Percentiles rank a stretch among this genome's conserved stretches.
Conservation (phyloP, 2,113 vertebrate species). For the Mustelus asterias region DNA sequence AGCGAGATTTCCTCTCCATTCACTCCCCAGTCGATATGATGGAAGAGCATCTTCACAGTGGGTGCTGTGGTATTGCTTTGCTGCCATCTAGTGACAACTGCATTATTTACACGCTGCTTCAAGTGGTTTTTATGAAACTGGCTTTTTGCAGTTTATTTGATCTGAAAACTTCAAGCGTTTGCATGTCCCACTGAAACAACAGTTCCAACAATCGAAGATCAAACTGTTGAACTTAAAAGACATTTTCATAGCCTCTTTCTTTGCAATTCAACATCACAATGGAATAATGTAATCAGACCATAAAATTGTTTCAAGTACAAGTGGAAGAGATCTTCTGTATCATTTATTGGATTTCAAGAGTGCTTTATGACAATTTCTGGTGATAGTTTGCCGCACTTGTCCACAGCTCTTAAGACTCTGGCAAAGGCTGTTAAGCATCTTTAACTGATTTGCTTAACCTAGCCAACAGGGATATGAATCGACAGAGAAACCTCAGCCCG, state of each 20-base stretch:
- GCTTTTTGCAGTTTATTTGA: not conserved
- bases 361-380: not conserved
- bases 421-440: not conserved
- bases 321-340: not conserved
- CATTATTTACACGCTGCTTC: not conserved
- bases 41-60: too few species aligned
- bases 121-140: too few species aligned
- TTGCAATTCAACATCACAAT: not conserved
- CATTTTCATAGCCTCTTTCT: not conserved
- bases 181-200: not conserved
- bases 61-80: not conserved
- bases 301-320: not conserved
- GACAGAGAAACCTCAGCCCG: not conserved
- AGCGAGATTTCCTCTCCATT: not conserved
- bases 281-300: not conserved
- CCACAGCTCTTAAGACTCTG: not conserved
- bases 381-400: not conserved
- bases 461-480: not conserved
- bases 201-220: not conserved
- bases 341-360: not conserved
- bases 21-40: not conserved
- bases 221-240: constrained; percentile 2
- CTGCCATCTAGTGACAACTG: constrained; percentile 12
- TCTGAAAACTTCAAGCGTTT: not conserved
- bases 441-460: not conserved